Base-by-base conservation (phyloP, 2,888 invertebrate species). In the Lycophotia porphyrea region DNA sequence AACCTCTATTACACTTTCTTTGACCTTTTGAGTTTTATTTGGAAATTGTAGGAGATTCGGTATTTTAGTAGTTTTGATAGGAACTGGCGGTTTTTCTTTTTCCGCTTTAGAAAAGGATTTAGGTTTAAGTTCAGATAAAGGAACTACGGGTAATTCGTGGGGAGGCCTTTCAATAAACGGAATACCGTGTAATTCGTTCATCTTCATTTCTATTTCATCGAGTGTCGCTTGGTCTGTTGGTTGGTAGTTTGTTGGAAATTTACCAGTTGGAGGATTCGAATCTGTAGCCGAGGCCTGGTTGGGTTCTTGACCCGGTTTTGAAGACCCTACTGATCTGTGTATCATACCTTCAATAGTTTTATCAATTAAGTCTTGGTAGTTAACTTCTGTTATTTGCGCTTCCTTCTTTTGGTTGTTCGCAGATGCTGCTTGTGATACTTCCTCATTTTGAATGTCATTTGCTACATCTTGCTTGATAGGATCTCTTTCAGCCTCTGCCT, bases 121-220 rank as follows among this genome's bases (percentile, higher is more conserved):
- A 11, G 84, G 87, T 88, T 92, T 93, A 27, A 78, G 60, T 27
- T 91, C 92, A 44, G 88, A 42, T 73, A 90, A 90, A 52, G 84
- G 84, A 49, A 91, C 87, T 78, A 92, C 88, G 21, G 94, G 93
- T 61, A 93, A 84, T 87, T 95, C 94, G 84, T 95, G 93, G 5
- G 91, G 88, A 39, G 95, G 94, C 83, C 94, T 90, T 86, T 95
- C 95, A 24, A 94, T 92, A 77, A 94, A 94, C 47, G 94, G 94
- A 55, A 95, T 95, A 27, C 96, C 96, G 80, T 96, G 96, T 73
- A 96, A 88, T 86, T 96, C 96, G 78, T 96, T 96, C 96, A 96
- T 96, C 89, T 96, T 94, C 91, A 93, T 94, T 92, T 96, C 96
- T 76, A 96, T 95, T 63, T 93, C 95, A 81, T 96, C 95, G 64